Evolutionary conservation across 2,113 vertebrate species (phyloP), one percentile per base, ranked within the genome.

Genomic region (Oreochromis aureus): DNA sequence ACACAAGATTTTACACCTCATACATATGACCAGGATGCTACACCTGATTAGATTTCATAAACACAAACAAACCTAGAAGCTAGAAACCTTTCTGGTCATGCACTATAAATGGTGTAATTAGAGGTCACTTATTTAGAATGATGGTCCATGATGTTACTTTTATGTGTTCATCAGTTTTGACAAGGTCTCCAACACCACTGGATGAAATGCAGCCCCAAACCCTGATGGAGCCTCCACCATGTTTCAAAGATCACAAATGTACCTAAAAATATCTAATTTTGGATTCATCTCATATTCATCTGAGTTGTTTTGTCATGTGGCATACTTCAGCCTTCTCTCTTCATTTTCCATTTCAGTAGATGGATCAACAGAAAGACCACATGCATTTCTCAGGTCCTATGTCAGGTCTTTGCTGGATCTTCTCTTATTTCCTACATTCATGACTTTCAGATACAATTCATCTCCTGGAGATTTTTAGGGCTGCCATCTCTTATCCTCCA

Each of bases 1-100:
- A 69, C 13, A 41, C 69, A 46, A 73, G 41, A 0, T 71, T 46
- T 46, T 24, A 24, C 39, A 24, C 12, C n/a, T 71, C 0, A 71
- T 41, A 69, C 36, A 24, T 71, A 71, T 71, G n/a, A 24, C 66
- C 36, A 71, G 66, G 39, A 16, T 22, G 8, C 0, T 11, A 76
- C 9, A 76, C 9, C 41, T 76, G 15, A 48, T 76, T 76, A 27
- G 22, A 27, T 46, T 73, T 10, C 0, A 3, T 18, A 0, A 48
- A 69, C 2, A 24, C 15, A 48, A 73, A 27, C 41, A 73, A 73
- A 30, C 0, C 69, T 44, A 48, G 15, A 48, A 48, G 22, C 41
- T 73, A 30, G 22, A 73, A 73, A 48, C 0, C n/a, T 15, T 71
- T 6, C 5, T 71, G 66, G 1, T 16, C 36, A 0, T 24, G 66